Evolutionary conservation across 1,140 invertebrate species (phyloP).

Genomic region (Acarapis woodi): DNA sequence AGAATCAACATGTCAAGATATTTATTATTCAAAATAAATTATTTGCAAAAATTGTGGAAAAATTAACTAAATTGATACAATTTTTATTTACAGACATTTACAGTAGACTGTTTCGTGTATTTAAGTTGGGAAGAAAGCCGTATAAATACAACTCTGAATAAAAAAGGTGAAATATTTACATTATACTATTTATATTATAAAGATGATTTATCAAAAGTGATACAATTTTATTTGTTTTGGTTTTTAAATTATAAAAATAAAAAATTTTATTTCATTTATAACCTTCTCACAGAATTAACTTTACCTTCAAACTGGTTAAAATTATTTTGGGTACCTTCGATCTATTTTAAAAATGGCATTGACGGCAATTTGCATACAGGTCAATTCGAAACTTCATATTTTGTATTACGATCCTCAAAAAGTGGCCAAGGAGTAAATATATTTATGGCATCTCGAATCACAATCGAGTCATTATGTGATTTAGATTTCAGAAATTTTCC

Average conservation of each 20-base stretch:
- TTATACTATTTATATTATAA: no score
- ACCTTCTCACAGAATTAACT: neutral
- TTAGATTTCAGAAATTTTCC: slow-evolving; percentile 9
- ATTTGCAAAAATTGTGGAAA: no score
- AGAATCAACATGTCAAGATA: no score
- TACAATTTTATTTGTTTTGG: no score
- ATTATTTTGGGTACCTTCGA: neutral
- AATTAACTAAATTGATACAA: no score
- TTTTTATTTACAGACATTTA: neutral
- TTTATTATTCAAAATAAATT: no score
- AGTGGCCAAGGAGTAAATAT: neutral
- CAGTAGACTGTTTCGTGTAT: neutral
- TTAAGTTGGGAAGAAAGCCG: neutral
- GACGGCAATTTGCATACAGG: neutral
- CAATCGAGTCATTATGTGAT: slow-evolving; percentile 4
- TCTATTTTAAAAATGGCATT: slow-evolving; percentile 2
- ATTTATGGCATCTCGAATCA: neutral
- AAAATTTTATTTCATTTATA: no score
- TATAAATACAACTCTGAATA: no score
- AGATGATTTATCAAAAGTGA: no score
- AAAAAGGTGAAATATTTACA: no score
- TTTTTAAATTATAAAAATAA: no score
- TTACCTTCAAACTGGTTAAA: neutral
- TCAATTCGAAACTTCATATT: neutral
- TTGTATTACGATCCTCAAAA: neutral